Base-by-base conservation (phyloP, 2,888 invertebrate species). In the Oligia latruncula region DNA sequence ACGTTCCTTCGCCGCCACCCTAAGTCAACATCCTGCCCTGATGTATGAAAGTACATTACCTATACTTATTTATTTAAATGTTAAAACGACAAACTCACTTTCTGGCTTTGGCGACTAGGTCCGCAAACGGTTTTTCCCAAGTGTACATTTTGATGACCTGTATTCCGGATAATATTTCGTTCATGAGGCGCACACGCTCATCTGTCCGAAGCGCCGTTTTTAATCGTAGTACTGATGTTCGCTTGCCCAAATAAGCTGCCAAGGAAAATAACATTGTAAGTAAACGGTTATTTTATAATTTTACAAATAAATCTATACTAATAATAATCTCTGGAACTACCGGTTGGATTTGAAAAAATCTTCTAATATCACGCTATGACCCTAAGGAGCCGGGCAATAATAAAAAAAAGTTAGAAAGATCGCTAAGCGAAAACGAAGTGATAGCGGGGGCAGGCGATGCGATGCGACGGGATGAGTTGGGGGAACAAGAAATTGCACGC, bases 111-210 rank as follows among this genome's bases (percentile, higher is more conserved):
- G 97, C 97, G 11, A 99, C 98, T 20, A 98, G 95, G 77, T 97
- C 97, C 2, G 98, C 98, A 92, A 99, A 99, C 0, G 98, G 98
- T 88, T 97, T 97, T 94, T 99, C 99, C 98, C 99, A 99, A 0
- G 98, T 98, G 93, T 99, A 99, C 98, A 99, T 99, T 96, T 99
- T 99, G 91, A 99, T 98, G 29, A 99, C 98, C 91, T 98, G 98
- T 91, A 99, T 99, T 0, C 98, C 99, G 17, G 97, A 97, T 62
- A 99, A 97, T 81, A 97, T 97, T 95, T 99, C 99, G 91, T 98
- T 99, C 98, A 99, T 99, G 72, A 99, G 97, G 11, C 99, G 97
- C 15, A 99, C 98, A 76, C 99, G 97, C 93, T 99, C 98, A 94
- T 99, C 99, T 0, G 99, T 99, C 82, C 98, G 97, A 29, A 98